A percentile compares a stretch with the other conserved stretches of the same genome.
Evolutionary conservation across 2,888 invertebrate genomes (phyloP).

Genomic region (Philereme vetulata): DNA sequence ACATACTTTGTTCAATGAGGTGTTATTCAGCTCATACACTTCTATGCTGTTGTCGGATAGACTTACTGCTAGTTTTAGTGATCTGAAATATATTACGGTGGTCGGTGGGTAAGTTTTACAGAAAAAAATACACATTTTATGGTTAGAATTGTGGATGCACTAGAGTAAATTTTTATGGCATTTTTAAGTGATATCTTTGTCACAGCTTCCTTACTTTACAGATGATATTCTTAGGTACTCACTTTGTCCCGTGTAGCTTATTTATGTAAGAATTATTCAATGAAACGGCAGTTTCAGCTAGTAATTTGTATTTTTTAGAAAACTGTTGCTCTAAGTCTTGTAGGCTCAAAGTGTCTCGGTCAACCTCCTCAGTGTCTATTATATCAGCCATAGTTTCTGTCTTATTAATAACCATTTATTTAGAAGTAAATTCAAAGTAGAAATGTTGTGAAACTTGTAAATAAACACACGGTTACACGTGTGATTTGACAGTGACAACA

Average conservation of each 20-base stretch:
- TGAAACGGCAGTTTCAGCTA: slow-evolving; percentile 80
- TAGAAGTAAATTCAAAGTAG: background rate
- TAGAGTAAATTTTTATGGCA: background rate
- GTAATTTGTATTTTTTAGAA: slow-evolving; percentile 58
- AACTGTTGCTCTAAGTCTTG: slow-evolving; percentile 62
- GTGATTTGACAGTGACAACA: background rate
- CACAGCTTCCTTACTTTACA: background rate
- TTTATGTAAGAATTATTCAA: slow-evolving; percentile 84
- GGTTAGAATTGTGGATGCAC: background rate
- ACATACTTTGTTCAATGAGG: slow-evolving; percentile 60
- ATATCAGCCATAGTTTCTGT: slow-evolving; percentile 62
- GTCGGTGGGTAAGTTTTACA: background rate
- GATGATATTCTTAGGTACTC: slow-evolving; percentile 45
- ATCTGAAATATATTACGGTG: slow-evolving; percentile 47
- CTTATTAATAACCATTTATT: background rate
- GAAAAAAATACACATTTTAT: background rate
- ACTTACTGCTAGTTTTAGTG: slow-evolving; percentile 64
- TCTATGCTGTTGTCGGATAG: slow-evolving; percentile 68
- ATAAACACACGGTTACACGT: slow-evolving; percentile 18
- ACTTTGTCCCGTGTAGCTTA: slow-evolving; percentile 84
- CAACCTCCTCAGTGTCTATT: slow-evolving; percentile 66
- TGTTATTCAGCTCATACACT: slow-evolving; percentile 63
- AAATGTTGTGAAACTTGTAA: background rate
- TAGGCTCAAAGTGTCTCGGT: slow-evolving; percentile 61
- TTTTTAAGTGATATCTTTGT: background rate